These are phyloP conservation scores for Hypocryptadius cinnamomeus DNA, from an alignment of 2,113 vertebrate species.

Conservation along the genomic window DNA sequence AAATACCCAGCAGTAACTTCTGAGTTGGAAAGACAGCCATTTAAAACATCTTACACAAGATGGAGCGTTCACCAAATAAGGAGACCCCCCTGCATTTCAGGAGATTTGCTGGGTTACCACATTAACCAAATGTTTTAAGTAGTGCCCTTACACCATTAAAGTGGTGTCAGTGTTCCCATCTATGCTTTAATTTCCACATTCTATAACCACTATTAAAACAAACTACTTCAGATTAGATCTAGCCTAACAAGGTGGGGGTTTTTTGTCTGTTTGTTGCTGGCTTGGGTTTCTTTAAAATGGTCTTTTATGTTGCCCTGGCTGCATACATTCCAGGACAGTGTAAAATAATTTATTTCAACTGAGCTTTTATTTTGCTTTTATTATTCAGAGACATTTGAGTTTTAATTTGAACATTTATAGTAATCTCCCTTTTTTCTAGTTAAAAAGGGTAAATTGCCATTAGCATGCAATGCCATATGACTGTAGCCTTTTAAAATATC, in stretches of 20 bases:
- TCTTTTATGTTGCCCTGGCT: neutral
- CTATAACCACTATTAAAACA: neutral
- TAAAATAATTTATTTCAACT: neutral
- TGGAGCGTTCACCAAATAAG: neutral
- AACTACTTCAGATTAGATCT: neutral
- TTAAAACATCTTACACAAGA: neutral
- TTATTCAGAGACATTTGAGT: neutral
- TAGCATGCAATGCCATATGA: neutral
- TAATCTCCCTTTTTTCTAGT: neutral
- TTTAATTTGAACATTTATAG: neutral
- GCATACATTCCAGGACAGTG: neutral
- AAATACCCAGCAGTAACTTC: neutral
- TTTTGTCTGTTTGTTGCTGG: neutral
- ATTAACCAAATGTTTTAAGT: neutral
- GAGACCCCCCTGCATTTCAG: neutral
- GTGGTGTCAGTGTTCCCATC: neutral
- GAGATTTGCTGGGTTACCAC: neutral
- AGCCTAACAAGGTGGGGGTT: neutral
- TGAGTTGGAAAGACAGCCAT: neutral
- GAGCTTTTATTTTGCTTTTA: neutral
- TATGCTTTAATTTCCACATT: neutral
- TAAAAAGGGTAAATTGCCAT: neutral
- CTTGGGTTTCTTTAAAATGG: neutral
- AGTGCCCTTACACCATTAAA: neutral
- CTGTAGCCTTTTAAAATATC: neutral